Evolutionary conservation across 2,888 invertebrate species (phyloP), one percentile per base, ranked within the genome.

Genomic region (Thecophora atra): DNA sequence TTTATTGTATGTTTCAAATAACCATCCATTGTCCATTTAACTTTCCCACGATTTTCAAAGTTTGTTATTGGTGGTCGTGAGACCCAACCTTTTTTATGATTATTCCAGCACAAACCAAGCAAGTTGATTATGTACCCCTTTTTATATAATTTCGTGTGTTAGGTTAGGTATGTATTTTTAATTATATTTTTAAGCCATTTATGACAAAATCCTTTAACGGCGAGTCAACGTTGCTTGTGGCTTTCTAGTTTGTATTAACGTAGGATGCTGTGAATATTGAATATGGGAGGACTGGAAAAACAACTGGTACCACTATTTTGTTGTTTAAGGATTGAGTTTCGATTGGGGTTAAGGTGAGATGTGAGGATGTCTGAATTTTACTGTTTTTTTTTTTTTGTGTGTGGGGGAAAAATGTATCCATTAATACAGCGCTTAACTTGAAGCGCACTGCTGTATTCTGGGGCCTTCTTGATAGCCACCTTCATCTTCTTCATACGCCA

Each of bases 401-500:
- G n/a, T n/a, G n/a, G 51, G 21, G 62, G 7, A 28, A 17, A 63
- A 47, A 42, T n/a, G 54, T 74, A 21, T 30, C 44, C 62, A 4
- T 51, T 73, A 67, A 58, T 71, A 74, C 71, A 67, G 78, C 77
- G 82, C 81, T 88, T 91, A 93, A 87, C 91, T 90, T 75, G 94
- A 92, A 81, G 93, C 91, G 87, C 95, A 95, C 84, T 95, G 94
- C 82, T 91, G 91, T 82, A 90, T 89, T 79, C 91, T 90, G 75
- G 91, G 90, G 56, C 91, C 90, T 67, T 89, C 88, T 70, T 84
- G 82, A 26, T 91, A 91, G 54, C 90, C 91, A 67, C 91, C 91
- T 76, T 95, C 96, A 76, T 94, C 94, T 80, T 96, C 96, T 69
- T 93, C 92, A 79, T 94, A 93, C 0, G 90, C 92, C 83, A 83